Evolutionary conservation across 2,797 vertebrate genomes (phyloP).

Genomic region (Anguilla anguilla): DNA sequence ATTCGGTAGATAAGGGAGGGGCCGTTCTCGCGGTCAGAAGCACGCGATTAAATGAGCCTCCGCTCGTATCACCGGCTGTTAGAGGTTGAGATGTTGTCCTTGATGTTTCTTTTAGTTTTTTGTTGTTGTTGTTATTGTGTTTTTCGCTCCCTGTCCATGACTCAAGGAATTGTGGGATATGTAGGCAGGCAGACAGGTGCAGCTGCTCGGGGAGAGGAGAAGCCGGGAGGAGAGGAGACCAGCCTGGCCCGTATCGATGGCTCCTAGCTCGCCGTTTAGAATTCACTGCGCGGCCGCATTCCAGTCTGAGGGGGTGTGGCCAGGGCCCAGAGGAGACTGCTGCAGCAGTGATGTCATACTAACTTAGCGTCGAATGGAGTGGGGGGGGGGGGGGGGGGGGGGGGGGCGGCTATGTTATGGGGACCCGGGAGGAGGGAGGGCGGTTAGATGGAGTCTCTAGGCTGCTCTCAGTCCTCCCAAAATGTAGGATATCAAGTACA

Average conservation of each 20-base stretch:
- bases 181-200: not conserved
- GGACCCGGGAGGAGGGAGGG: not conserved
- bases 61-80: not conserved
- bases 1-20: not conserved
- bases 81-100: not conserved
- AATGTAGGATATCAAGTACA: not conserved
- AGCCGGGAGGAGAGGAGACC: slow-evolving; percentile 12
- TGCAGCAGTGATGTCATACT: slow-evolving; percentile 78
- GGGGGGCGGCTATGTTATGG: not conserved
- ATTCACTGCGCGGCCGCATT: slow-evolving; percentile 36
- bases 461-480: not conserved
- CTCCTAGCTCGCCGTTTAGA: slow-evolving; percentile 28
- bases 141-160: not conserved
- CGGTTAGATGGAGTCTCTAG: not conserved
- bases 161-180: not conserved
- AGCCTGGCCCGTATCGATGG: slow-evolving; percentile 33
- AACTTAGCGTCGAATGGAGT: slow-evolving; percentile 36
- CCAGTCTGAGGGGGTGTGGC: slow-evolving; percentile 53
- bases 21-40: not conserved
- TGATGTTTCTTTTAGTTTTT: not conserved
- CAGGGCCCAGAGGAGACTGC: slow-evolving; percentile 62
- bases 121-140: not conserved
- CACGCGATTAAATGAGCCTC: not conserved
- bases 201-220: not conserved
- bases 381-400: slow-evolving; percentile 44